Percentiles rank a stretch among this genome's conserved stretches.
These are phyloP conservation scores for Morinoia aosen DNA, from an alignment of 2,888 invertebrate species.

Conservation along the genomic window DNA sequence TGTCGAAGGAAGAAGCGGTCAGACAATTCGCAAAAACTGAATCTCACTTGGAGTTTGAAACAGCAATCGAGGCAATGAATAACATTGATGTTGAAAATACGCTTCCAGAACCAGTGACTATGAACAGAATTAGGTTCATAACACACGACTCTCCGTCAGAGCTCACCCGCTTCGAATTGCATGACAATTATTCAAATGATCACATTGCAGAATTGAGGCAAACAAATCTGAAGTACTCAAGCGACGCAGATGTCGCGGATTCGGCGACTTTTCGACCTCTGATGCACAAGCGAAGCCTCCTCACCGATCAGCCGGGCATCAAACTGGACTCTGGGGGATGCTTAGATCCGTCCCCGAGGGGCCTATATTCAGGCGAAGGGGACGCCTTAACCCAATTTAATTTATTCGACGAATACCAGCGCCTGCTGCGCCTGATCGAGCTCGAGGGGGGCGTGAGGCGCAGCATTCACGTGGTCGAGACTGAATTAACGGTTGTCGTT, in stretches of 20 bases:
- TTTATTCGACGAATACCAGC: constrained; percentile 44
- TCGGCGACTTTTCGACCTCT: background rate
- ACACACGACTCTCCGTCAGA: background rate
- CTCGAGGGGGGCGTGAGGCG: constrained; percentile 27
- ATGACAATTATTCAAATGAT: background rate
- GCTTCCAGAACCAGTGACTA: background rate
- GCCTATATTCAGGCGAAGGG: constrained; percentile 23
- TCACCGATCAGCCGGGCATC: constrained; percentile 28
- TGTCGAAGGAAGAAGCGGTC: background rate
- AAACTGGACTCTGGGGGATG: constrained; percentile 39
- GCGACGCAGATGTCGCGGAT: background rate
- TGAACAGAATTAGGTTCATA: background rate
- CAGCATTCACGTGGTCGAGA: constrained; percentile 64
- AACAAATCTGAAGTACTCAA: background rate
- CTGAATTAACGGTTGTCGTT: constrained; percentile 58
- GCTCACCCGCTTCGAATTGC: background rate
- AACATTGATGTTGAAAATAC: background rate
- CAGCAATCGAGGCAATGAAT: background rate
- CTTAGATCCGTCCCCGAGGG: background rate
- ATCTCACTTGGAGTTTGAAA: background rate
- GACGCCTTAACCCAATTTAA: background rate
- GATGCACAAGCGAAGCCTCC: background rate
- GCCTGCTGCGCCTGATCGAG: constrained; percentile 16
- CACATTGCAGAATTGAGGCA: background rate
- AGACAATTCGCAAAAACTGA: background rate